Evolutionary conservation across 1,140 invertebrate genomes (phyloP), one percentile per base, ranked within the genome.

Genomic region (Nasonia longicornis): DNA sequence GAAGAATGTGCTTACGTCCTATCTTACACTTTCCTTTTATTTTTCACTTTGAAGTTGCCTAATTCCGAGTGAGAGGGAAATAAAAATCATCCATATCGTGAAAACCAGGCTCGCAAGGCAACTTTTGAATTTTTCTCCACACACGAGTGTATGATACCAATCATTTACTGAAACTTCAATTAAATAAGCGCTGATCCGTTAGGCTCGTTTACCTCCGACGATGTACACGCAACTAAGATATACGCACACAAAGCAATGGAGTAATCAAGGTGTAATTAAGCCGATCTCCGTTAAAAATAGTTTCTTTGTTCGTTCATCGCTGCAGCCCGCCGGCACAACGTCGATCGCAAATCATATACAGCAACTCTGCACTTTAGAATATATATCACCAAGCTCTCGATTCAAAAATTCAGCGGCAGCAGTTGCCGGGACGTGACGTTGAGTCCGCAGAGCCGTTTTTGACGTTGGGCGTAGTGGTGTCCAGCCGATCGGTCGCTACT

Each of bases 401-500:
- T n/a, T n/a, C 3, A 0, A 14, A 20, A 58, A 58, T 58, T n/a
- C 52, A 58, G 2, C 16, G 16, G 52, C 52, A 58, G 52, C 20
- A 2, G 52, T 58, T 8, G 52, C 16, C 52, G 52, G 52, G 52
- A 26, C 52, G 52, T 58, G 52, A 58, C 52, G 52, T 58, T 58
- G 52, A 58, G 20, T n/a, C 16, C 52, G 26, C 26, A 10, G 38
- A 42, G 38, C 38, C 7, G 38, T 42, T 42, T 42, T 42, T 42
- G 38, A 42, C 38, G 8, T 42, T 8, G 38, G 38, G 7, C 1
- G 38, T 8, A 42, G 38, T 58, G 4, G 20, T 58, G 52, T 58
- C 52, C 52, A 58, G 52, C 52, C 52, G 82, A 77, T 77, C 75
- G 63, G 45, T 70, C 84, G 88, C 87, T 90, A 92, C 89, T 91